Evolutionary conservation across 2,113 vertebrate species (phyloP).

Genomic region (Copsychus sechellarum): DNA sequence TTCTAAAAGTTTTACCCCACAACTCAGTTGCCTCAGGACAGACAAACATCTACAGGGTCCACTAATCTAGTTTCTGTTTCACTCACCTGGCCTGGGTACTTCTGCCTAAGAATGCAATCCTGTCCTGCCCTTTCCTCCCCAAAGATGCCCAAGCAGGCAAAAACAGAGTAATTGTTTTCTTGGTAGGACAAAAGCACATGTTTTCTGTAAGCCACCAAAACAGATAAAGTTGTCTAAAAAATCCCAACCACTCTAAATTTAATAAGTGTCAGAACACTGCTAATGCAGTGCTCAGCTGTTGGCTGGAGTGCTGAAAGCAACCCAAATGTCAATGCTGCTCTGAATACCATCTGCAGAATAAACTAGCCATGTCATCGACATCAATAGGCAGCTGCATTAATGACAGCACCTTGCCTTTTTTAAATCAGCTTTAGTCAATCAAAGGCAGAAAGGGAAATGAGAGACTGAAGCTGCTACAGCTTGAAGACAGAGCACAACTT

Average conservation of each 20-base stretch:
- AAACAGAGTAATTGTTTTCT: background rate
- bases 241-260: background rate
- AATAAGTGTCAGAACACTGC: background rate
- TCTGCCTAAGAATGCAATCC: background rate
- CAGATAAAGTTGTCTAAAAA: background rate
- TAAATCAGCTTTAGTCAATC: background rate
- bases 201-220: background rate
- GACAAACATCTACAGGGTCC: background rate
- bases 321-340: background rate
- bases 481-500: background rate
- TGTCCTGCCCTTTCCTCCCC: background rate
- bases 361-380: background rate
- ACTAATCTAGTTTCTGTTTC: background rate
- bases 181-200: background rate
- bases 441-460: background rate
- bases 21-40: background rate
- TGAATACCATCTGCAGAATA: background rate
- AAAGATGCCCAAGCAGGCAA: background rate
- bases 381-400: background rate
- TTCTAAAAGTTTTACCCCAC: background rate
- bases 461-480: background rate
- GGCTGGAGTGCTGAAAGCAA: slow-evolving; percentile 12
- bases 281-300: background rate
- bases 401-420: background rate
- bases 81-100: background rate